Evolutionary conservation across 1,140 invertebrate species (phyloP).

Genomic region (Zaprionus inermis): DNA sequence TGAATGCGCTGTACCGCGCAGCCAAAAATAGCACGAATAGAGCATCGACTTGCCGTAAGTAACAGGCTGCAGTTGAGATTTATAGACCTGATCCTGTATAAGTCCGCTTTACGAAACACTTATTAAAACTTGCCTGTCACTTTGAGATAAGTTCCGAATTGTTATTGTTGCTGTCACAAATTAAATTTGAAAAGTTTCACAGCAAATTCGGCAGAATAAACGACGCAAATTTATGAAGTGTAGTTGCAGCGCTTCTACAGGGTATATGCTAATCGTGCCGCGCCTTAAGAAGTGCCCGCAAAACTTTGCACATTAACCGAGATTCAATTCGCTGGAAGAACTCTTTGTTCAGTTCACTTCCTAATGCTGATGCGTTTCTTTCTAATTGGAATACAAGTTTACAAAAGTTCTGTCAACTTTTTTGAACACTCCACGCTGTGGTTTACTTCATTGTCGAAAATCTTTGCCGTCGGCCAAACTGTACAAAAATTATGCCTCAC

Average conservation of each 20-base stretch:
- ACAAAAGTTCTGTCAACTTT: constrained; percentile 43
- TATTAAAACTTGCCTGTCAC: not conserved
- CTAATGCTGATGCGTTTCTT: constrained; percentile 43
- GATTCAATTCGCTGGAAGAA: constrained; percentile 52
- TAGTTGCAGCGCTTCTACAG: not conserved
- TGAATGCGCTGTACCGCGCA: not conserved
- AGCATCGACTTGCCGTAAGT: not conserved
- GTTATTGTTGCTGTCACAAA: not conserved
- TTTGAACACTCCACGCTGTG: not conserved
- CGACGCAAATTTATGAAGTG: not conserved
- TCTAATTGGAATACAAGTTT: constrained; percentile 64
- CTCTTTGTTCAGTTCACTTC: constrained; percentile 29
- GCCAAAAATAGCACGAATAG: not conserved
- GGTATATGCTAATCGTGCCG: not conserved
- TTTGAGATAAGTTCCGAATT: not conserved
- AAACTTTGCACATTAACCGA: constrained; percentile 66
- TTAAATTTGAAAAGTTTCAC: not conserved
- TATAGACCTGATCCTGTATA: not conserved
- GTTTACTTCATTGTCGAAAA: constrained; percentile 1
- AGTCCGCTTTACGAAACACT: not conserved
- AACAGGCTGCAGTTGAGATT: not conserved
- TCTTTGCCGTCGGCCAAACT: constrained; percentile 4
- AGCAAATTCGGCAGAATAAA: not conserved
- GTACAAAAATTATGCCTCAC: constrained; percentile 1
- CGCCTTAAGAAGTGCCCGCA: not conserved